These are phyloP conservation scores for Trissonchulus sp. DNA, from an alignment of 2,888 invertebrate species.

Conservation along the genomic window DNA sequence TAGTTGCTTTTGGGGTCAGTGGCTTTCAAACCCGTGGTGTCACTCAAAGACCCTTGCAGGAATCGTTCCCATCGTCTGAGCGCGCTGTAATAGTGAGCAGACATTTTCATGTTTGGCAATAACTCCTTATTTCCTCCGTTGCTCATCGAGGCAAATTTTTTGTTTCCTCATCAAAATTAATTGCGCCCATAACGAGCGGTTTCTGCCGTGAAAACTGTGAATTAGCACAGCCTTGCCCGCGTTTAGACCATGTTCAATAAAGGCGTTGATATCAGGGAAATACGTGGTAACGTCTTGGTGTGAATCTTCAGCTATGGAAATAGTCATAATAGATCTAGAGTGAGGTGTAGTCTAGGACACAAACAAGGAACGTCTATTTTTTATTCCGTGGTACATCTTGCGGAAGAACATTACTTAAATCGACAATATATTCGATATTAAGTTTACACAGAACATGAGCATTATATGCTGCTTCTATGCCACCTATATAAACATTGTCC, in stretches of 20 bases:
- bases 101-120: not conserved
- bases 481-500: conserved; percentile 53
- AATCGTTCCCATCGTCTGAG: not conserved
- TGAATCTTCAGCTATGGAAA: conserved; percentile 7
- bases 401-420: conserved; percentile 48
- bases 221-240: conserved; percentile 25
- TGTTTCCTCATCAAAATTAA: too few relatives aligned
- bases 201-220: conserved; percentile 29
- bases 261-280: conserved; percentile 26
- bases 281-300: not conserved
- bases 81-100: not conserved
- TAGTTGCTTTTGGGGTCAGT: too few relatives aligned
- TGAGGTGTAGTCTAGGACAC: conserved; percentile 28
- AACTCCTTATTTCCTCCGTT: too few relatives aligned
- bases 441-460: conserved; percentile 55
- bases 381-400: conserved; percentile 30
- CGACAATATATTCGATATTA: conserved; percentile 55
- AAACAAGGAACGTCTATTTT: conserved; percentile 30
- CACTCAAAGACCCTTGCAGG: too few relatives aligned
- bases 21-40: too few relatives aligned
- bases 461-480: conserved; percentile 54
- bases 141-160: too few relatives aligned
- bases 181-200: too few relatives aligned
- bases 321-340: conserved; percentile 28
- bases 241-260: conserved; percentile 10